Base-by-base conservation (phyloP, 1,140 invertebrate species). In the Euwallacea similis region DNA sequence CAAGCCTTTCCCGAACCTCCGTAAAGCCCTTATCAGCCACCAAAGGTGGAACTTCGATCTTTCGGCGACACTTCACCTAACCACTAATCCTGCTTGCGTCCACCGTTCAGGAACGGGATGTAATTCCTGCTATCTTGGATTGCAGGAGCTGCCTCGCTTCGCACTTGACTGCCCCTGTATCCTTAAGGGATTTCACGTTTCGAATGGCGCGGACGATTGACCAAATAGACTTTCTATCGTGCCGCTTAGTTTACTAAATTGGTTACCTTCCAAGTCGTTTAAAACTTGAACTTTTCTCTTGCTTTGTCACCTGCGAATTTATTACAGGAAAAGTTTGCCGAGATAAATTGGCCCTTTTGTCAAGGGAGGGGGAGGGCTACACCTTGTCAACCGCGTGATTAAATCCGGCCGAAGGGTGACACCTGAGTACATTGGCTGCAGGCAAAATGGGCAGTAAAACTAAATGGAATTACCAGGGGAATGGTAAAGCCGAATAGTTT, bases 371-470 rank as follows among this genome's bases (percentile, higher is more conserved):
- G 62, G 54, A 55, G 69, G 62, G 55, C 63, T 71, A 65, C 73
- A 74, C 73, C 73, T 74, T 74, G 73, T 71, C 69, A 60, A 61
- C 68, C 73, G 76, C 80, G 80, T 81, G 80, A 80, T 80, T 79
- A 80, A 81, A 81, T 80, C 79, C 77, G 71, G 69, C 76, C 77
- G 66, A 74, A 74, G 75, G 74, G 75, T 68, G 75, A 80, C 80
- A 81, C 80, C 80, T 81, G 80, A 80, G 80, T 79, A 80, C 78
- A 78, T 77, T 78, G 73, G 74, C 74, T 76, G 69, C 56, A 72
- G 72, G 77, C 75, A 76, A 76, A 77, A 79, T 77, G 65, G 75
- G 73, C 76, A 79, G 69, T 79, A 81, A 81, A 81, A 81, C 78
- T 78, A 79, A 81, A 79, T 79, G 74, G 76, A 78, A 80, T 80